Conservation (phyloP, 2,888 invertebrate species). For the Piscicola geometra region DNA sequence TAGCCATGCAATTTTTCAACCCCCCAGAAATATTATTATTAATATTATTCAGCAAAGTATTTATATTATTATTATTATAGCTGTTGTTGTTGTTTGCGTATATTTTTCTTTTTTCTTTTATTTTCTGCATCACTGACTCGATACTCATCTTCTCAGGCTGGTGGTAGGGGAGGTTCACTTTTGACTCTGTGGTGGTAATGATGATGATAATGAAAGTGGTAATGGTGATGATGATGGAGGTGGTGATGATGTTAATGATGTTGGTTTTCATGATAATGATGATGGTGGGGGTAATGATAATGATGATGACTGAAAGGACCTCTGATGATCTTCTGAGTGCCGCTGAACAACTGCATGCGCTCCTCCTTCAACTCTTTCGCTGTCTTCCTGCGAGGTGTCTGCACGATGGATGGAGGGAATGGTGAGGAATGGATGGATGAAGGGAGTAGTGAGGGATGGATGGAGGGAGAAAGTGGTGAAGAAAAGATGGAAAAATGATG, state of each 20-base stretch:
- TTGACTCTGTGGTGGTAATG: conserved; percentile 60
- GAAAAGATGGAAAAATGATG: not conserved
- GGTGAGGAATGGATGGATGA: not conserved
- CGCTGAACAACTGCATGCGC: conserved; percentile 7
- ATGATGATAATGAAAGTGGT: not conserved
- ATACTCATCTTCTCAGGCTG: conserved; percentile 73
- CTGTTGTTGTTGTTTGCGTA: not conserved
- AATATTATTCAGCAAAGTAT: not conserved
- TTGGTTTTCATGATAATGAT: no score
- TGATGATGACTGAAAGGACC: not conserved
- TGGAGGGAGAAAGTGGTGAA: not conserved
- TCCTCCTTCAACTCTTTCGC: conserved; percentile 2
- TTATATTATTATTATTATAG: not conserved
- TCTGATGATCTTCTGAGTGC: conserved; percentile 3
- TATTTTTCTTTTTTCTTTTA: conserved; percentile 46
- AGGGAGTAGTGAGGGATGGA: no score
- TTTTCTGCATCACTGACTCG: conserved; percentile 66
- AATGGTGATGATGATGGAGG: not conserved
- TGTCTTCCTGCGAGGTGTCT: conserved; percentile 4
- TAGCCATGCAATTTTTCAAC: not conserved
- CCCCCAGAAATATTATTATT: not conserved
- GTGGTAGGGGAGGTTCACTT: conserved; percentile 77
- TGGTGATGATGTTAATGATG: no score
- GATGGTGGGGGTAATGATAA: no score
- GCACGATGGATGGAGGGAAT: not conserved